Evolutionary conservation across 2,888 invertebrate genomes (phyloP), one percentile per base, ranked within the genome.

Genomic region (Lypha dubia): DNA sequence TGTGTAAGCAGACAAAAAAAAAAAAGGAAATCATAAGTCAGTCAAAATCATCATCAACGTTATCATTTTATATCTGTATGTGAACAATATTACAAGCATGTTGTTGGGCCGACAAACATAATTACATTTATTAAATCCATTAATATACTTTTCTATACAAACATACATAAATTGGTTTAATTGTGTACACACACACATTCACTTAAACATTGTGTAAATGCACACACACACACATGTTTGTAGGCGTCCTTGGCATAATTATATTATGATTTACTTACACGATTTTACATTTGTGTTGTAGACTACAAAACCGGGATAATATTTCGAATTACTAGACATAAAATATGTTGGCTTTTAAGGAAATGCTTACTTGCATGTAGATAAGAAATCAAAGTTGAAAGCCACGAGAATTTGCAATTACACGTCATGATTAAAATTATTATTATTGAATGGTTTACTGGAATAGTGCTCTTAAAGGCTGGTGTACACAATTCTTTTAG

Each of bases 21-120:
- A 84, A 84, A 84, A 81, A 84, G 84, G 84, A 84, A 84, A 84
- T 84, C 81, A 79, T 81, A 84, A 84, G 81, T 84, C 84, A 84
- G 74, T 84, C 81, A 74, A 81, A 84, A 63, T 81, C 63, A 84
- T 77, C 58, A 32, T 76, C 71, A 82, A n/a, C n/a, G n/a, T 73
- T 73, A 79, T 83, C 67, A 56, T 75, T 41, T 70, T 74, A 22
- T 62, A 56, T 58, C 58, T 22, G n/a, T 7, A n/a, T 58, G 32
- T 28, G 35, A 17, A 38, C 13, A 38, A 38, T 28, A 38, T 53
- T 53, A 53, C 17, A 17, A 35, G 24, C 32, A 51, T 75, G 83
- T 84, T 84, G n/a, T n/a, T n/a, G n/a, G 75, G 79, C 75, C 83
- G 71, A 77, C 80, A 74, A 77, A 79, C 65, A 58, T 77, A 77